phyloP scores from a whole-genome alignment of 2,113 vertebrate genomes.

The Pachyramphus minor region DNA sequence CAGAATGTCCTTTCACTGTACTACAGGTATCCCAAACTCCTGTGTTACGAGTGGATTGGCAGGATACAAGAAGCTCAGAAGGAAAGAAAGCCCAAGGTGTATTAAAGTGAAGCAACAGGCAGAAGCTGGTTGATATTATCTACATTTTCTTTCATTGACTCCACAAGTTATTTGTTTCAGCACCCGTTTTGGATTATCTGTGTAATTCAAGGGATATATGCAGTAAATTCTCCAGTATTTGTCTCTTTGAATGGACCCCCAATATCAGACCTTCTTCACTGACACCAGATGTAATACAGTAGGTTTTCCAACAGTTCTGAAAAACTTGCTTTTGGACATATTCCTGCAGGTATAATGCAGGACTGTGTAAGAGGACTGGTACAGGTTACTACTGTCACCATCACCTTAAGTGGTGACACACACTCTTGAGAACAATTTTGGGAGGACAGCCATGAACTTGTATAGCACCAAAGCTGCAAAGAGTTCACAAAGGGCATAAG shows the following conservation, averaged over 20 bases:
- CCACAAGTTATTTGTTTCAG: not conserved
- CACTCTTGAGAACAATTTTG: not conserved
- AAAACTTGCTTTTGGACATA: not conserved
- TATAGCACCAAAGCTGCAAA: not conserved
- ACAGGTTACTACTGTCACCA: not conserved
- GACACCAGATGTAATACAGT: not conserved
- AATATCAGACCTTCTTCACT: not conserved
- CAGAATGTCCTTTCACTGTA: not conserved
- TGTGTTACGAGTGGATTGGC: not conserved
- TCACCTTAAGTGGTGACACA: not conserved
- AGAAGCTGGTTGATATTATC: not conserved
- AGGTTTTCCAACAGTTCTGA: not conserved
- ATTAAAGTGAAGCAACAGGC: not conserved
- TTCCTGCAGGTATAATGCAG: not conserved
- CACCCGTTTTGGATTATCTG: not conserved
- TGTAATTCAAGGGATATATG: not conserved
- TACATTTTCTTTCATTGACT: not conserved
- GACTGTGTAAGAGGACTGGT: not conserved
- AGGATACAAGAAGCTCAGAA: not conserved
- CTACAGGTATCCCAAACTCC: not conserved
- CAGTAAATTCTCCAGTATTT: not conserved
- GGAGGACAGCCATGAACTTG: not conserved
- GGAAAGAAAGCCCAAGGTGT: not conserved
- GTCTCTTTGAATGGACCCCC: not conserved
- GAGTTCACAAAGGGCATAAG: not conserved